Conservation (phyloP, 2,888 invertebrate genomes). For the Andrena minutula region DNA sequence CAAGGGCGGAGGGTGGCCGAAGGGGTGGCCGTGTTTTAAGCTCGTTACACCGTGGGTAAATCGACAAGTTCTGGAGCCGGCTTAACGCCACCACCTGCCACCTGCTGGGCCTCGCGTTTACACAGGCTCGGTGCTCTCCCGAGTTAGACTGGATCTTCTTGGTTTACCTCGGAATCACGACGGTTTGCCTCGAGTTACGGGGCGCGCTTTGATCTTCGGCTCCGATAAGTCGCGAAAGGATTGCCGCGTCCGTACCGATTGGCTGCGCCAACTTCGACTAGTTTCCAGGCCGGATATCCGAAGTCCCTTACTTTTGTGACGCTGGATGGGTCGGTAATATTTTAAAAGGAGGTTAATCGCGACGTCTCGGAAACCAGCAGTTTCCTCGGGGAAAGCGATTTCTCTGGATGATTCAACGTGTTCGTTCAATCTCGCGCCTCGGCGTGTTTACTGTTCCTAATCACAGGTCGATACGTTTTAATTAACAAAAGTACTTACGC, state of each 20-base stretch:
- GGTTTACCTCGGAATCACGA: constrained; percentile 76
- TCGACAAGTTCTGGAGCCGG: constrained; percentile 62
- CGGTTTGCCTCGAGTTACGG: constrained; percentile 75
- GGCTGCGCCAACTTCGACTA: constrained; percentile 63
- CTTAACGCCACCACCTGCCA: constrained; percentile 58
- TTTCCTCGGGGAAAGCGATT: no score
- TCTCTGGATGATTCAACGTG: not conserved
- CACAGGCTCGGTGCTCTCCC: constrained; percentile 47
- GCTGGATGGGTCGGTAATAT: constrained; percentile 25
- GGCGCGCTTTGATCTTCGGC: constrained; percentile 75
- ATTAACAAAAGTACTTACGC: not conserved
- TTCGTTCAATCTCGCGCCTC: not conserved
- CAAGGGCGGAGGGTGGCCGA: not conserved
- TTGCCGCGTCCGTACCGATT: constrained; percentile 54
- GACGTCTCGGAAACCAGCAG: not conserved
- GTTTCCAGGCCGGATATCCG: constrained; percentile 59
- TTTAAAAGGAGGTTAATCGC: constrained; percentile 21
- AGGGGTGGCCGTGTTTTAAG: constrained; percentile 52
- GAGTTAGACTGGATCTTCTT: constrained; percentile 66
- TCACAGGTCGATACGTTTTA: not conserved
- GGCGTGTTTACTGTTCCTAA: not conserved
- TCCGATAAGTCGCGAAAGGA: constrained; percentile 72
- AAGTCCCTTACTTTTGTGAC: constrained; percentile 51
- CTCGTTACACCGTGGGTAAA: constrained; percentile 63
- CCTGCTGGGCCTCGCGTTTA: constrained; percentile 63